phyloP scores from a whole-genome alignment of 1,140 invertebrate species.

The Drosophila malerkotliana region DNA sequence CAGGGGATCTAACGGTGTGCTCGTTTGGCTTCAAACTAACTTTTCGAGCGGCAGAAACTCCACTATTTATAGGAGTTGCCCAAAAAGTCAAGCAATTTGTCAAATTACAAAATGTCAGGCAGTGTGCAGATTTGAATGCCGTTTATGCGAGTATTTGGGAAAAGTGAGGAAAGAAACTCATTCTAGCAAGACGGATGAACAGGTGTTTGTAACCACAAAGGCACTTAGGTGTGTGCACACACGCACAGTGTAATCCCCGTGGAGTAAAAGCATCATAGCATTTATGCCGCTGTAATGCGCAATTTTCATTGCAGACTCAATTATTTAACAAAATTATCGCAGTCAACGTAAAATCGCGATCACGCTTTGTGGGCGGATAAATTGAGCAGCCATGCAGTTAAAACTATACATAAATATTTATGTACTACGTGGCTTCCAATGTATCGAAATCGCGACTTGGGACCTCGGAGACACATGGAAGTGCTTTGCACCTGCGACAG shows the following conservation, averaged over 20 bases:
- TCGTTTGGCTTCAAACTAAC: conserved; percentile 52
- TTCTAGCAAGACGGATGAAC: conserved; percentile 59
- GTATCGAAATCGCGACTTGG: conserved; percentile 44
- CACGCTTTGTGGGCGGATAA: conserved; percentile 40
- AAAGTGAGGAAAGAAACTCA: conserved; percentile 58
- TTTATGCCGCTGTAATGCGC: conserved; percentile 46
- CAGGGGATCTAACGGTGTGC: conserved; percentile 2
- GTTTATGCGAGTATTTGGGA: conserved; percentile 42
- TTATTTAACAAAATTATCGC: conserved; percentile 72
- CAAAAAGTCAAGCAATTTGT: conserved; percentile 69
- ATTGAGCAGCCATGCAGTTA: conserved; percentile 21
- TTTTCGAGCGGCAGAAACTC: conserved; percentile 25
- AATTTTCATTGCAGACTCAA: conserved; percentile 67
- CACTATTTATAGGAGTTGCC: conserved; percentile 64
- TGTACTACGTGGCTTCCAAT: conserved; percentile 24
- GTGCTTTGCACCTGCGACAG: conserved; percentile 56
- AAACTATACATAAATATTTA: conserved; percentile 1
- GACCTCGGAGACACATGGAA: conserved; percentile 52
- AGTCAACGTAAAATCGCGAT: conserved; percentile 35
- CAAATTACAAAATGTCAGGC: conserved; percentile 72
- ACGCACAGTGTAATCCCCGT: conserved; percentile 5
- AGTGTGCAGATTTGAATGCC: conserved; percentile 55
- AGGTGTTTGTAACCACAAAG: conserved; percentile 39
- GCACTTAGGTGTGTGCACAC: conserved; percentile 21
- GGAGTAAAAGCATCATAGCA: conserved; percentile 10